phyloP scores from a whole-genome alignment of 2,797 vertebrate genomes.

The Jordanella pulchra region DNA sequence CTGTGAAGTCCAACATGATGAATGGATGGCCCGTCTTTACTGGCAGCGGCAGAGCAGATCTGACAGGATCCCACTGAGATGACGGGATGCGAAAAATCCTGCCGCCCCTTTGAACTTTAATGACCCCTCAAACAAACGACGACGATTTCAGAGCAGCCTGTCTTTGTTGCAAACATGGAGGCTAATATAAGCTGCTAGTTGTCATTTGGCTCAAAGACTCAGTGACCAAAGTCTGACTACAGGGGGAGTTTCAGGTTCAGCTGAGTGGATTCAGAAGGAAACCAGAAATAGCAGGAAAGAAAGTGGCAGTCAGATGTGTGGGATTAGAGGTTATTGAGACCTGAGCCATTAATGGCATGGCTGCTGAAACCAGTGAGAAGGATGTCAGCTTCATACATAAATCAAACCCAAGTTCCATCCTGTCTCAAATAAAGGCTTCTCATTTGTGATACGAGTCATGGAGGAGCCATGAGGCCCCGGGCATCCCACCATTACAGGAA shows the following conservation, averaged over 20 bases:
- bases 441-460: constrained; percentile 10
- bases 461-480: background rate
- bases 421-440: background rate
- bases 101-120: constrained; percentile 39
- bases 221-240: constrained; percentile 34
- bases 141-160: constrained; percentile 25
- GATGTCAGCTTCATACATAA: constrained; percentile 7
- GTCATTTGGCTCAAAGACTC: constrained; percentile 17
- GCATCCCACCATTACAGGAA: constrained; percentile 18
- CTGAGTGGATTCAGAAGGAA: background rate
- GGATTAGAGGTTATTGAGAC: background rate
- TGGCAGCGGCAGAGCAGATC: constrained; percentile 29
- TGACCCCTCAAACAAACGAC: constrained; percentile 19
- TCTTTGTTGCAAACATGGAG: constrained; percentile 29
- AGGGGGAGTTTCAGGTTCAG: constrained; percentile 51
- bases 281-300: background rate
- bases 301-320: constrained; percentile 1
- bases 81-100: constrained; percentile 33
- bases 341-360: background rate
- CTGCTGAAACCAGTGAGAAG: constrained; percentile 11
- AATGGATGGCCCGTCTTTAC: constrained; percentile 37
- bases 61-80: constrained; percentile 15
- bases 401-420: background rate
- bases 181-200: constrained; percentile 30
- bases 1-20: constrained; percentile 53